These are phyloP conservation scores for Mugil cephalus DNA, from an alignment of 2,113 vertebrate species.

Conservation along the genomic window DNA sequence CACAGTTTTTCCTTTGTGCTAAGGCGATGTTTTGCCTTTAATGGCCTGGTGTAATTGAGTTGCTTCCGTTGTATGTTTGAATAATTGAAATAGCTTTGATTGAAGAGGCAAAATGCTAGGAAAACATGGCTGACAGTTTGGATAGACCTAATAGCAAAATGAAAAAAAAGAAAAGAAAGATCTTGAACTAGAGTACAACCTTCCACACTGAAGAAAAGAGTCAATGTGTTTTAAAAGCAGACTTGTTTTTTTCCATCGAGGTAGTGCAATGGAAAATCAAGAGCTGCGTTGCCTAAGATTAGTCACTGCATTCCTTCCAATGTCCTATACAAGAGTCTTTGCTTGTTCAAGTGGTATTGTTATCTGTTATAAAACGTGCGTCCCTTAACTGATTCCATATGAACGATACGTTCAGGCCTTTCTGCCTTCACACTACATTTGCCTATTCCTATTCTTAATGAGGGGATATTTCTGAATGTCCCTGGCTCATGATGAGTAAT, in stretches of 20 bases:
- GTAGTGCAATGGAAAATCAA: constrained; percentile 23
- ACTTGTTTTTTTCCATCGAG: not conserved
- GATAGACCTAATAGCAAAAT: not conserved
- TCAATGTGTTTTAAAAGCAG: not conserved
- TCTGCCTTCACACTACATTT: constrained; percentile 60
- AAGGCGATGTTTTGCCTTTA: constrained; percentile 55
- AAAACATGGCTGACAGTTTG: constrained; percentile 20
- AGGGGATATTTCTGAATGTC: constrained; percentile 61
- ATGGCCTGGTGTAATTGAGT: constrained; percentile 63
- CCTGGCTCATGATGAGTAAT: constrained; percentile 71
- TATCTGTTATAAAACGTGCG: constrained; percentile 9
- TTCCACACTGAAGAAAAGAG: not conserved
- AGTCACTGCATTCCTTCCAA: constrained; percentile 17
- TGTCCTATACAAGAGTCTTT: constrained; percentile 44
- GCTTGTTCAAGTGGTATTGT: constrained; percentile 20
- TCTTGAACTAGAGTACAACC: not conserved
- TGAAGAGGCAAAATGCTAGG: constrained; percentile 21
- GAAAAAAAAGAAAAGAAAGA: not conserved
- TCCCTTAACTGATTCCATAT: not conserved
- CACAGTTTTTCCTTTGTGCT: constrained; percentile 63
- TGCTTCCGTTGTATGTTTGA: constrained; percentile 52
- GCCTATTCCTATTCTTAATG: constrained; percentile 67
- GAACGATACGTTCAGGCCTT: constrained; percentile 8
- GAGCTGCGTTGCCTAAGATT: constrained; percentile 49
- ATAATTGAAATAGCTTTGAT: constrained; percentile 65